Conservation (phyloP, 2,888 invertebrate species). For the Drosophila phalerata region DNA sequence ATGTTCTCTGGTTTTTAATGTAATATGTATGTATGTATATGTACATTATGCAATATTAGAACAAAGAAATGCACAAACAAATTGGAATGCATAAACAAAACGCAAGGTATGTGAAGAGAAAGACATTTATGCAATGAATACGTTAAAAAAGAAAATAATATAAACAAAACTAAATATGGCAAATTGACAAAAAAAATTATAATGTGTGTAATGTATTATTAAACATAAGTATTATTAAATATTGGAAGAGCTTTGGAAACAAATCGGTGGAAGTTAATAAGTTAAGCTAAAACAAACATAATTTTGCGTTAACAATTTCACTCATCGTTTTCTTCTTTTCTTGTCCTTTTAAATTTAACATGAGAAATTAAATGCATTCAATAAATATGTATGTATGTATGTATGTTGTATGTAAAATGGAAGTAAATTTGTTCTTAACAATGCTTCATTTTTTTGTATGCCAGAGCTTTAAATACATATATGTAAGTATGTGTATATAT, state of each 20-base stretch:
- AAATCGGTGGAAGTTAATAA: constrained; percentile 77
- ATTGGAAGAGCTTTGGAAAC: constrained; percentile 80
- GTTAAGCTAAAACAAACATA: constrained; percentile 79
- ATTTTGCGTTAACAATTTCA: constrained; percentile 68
- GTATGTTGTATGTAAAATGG: constrained; percentile 70
- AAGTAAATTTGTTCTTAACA: constrained; percentile 82
- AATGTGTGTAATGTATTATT: constrained; percentile 44
- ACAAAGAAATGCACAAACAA: constrained; percentile 73
- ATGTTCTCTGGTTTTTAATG: constrained; percentile 45
- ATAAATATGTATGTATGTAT: constrained; percentile 66
- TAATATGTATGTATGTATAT: constrained; percentile 49
- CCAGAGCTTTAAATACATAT: constrained; percentile 66
- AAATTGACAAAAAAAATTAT: constrained; percentile 54
- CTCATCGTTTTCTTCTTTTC: constrained; percentile 42
- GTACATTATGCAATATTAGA: constrained; percentile 66
- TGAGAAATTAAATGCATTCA: constrained; percentile 80
- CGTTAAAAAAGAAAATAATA: constrained; percentile 12
- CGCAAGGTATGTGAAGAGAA: constrained; percentile 58
- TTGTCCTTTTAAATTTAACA: constrained; percentile 64
- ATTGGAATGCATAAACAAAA: constrained; percentile 78
- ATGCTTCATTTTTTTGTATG: constrained; percentile 58
- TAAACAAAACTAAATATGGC: constrained; percentile 70
- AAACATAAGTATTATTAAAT: constrained; percentile 65
- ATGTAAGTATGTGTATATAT: constrained; percentile 44
- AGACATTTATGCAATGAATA: constrained; percentile 65